Percentiles rank a stretch among this genome's conserved stretches.
Conservation (phyloP, 2,888 invertebrate species). For the Macropis europaea region DNA sequence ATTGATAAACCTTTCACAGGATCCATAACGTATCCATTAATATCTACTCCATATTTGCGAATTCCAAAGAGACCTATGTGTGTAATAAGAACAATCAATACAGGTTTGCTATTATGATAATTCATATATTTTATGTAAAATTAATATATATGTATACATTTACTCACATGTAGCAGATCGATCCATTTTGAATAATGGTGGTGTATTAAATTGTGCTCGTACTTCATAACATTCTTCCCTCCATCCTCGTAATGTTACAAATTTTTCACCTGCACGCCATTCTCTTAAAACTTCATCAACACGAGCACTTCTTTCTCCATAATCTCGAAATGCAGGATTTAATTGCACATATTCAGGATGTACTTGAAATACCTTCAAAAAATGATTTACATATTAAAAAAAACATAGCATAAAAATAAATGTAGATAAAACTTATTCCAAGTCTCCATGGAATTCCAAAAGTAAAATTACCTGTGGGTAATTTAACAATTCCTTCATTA, state of each 20-base stretch:
- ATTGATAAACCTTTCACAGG: slow-evolving; percentile 92
- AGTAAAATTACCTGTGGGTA: slow-evolving; percentile 87
- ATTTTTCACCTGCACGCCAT: slow-evolving; percentile 87
- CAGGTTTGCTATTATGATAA: background rate
- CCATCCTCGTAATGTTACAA: slow-evolving; percentile 94
- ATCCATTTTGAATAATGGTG: slow-evolving; percentile 89
- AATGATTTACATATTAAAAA: slow-evolving; percentile 15
- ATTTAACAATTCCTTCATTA: slow-evolving; percentile 88
- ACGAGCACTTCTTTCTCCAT: slow-evolving; percentile 88
- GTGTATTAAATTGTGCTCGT: slow-evolving; percentile 86
- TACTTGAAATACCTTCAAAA: slow-evolving; percentile 86
- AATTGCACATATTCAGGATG: slow-evolving; percentile 88
- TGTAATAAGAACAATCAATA: background rate
- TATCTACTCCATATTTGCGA: slow-evolving; percentile 95
- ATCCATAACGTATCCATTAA: slow-evolving; percentile 94
- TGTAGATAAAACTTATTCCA: background rate
- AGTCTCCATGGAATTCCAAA: background rate
- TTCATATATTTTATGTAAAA: background rate
- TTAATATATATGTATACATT: too few species aligned
- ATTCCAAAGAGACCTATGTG: slow-evolving; percentile 90
- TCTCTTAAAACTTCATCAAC: slow-evolving; percentile 90
- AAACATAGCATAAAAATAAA: background rate
- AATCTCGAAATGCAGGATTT: slow-evolving; percentile 93
- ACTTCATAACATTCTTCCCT: slow-evolving; percentile 97
- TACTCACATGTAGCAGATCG: slow-evolving; percentile 91